Base-by-base conservation (phyloP, 2,113 vertebrate species). In the Cryptotis parvus region DNA sequence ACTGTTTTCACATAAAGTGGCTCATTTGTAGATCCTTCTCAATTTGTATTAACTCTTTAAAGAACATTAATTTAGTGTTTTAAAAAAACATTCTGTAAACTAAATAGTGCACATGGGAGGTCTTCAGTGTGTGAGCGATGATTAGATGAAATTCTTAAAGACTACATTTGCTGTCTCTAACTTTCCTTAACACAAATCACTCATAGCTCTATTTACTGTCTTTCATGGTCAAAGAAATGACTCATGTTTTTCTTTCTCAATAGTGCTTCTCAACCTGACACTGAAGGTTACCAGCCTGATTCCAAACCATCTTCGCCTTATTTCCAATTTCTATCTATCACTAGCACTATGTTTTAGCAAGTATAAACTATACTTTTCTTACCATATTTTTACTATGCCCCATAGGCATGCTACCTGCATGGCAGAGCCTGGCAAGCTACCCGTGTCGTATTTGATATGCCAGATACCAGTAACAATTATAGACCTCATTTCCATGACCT, bases 71-170 rank as follows among this genome's bases (percentile, higher is more conserved):
- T 55, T 55, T 55, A 20, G 52, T 55, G 20, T 16, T 55, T 55
- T 20, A 55, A 55, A 20, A 55, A 55, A 55, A n/a, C n/a, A 45
- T 45, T 55, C 52, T 20, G 20, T 55, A 55, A 5, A 18, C 52
- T 24, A 15, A 80, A 26, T 24, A 85, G n/a, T 35, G 12, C 3
- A 41, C 9, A 33, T 29, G 6, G 41, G 35, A 90, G 45, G 10
- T 68, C 39, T 79, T 80, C 58, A 55, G 6, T 70, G 45, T 79
- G 55, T 49, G 24, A 52, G 1, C 77, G n/a, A 41, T 73, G 29
- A 76, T 65, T 65, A 77, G 84, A 92, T 61, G 8, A 69, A 73
- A 86, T 73, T 41, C 37, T 77, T 39, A 20, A 45, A 55, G 52
- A 33, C 4, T 4, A 1, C 35, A 31, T 70, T 26, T 22, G n/a